phyloP scores from a whole-genome alignment of 2,113 vertebrate species.

The Syngnathus scovelli region DNA sequence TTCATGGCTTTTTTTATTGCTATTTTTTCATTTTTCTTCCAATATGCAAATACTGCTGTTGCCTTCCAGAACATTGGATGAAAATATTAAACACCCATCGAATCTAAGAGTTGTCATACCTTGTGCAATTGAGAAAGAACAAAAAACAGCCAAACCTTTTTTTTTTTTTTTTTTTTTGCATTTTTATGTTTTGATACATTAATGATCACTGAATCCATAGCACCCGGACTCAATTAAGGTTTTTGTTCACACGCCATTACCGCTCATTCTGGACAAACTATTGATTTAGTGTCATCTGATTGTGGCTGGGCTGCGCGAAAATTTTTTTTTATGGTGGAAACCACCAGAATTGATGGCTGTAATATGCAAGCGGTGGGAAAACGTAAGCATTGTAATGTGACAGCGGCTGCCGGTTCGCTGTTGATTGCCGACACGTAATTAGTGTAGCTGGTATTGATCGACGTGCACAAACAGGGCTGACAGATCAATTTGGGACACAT shows the following conservation, averaged over 20 bases:
- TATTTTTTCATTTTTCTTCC: background rate
- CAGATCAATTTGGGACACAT: slow-evolving; percentile 39
- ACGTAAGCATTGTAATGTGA: slow-evolving; percentile 5
- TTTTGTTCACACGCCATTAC: slow-evolving; percentile 42
- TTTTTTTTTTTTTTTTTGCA: background rate
- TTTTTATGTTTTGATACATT: slow-evolving; percentile 30
- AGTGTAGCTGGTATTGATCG: slow-evolving; percentile 40
- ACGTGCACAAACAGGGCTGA: slow-evolving; percentile 24
- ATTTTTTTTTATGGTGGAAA: slow-evolving; percentile 34
- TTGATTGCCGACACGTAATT: slow-evolving; percentile 40
- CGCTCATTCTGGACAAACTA: slow-evolving; percentile 32
- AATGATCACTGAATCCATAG: slow-evolving; percentile 30
- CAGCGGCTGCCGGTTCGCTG: slow-evolving; percentile 21
- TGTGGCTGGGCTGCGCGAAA: slow-evolving; percentile 27
- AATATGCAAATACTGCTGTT: background rate
- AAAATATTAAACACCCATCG: background rate
- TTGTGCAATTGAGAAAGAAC: background rate
- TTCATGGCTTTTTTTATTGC: background rate
- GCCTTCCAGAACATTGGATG: background rate
- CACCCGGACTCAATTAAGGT: slow-evolving; percentile 30
- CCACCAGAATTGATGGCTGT: slow-evolving; percentile 46
- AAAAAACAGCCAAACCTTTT: background rate
- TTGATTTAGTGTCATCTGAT: slow-evolving; percentile 44
- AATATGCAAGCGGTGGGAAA: background rate
- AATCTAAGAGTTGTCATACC: background rate